phyloP scores from a whole-genome alignment of 2,888 invertebrate species.

The Euplagia quadripunctaria region DNA sequence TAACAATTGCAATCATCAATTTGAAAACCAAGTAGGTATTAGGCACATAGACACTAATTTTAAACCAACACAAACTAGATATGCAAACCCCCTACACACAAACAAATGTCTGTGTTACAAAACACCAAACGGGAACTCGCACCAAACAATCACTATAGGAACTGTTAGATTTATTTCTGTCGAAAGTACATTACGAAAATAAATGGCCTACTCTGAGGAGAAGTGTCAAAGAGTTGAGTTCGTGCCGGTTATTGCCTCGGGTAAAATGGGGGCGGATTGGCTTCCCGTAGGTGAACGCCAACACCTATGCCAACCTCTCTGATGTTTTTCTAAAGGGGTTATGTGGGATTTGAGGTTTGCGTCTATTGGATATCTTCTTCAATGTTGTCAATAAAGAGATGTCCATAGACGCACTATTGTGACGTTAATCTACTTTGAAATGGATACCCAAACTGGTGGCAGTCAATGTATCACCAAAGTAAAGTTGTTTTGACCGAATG shows the following conservation, averaged over 20 bases:
- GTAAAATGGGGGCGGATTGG: conserved; percentile 65
- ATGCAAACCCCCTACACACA: not conserved
- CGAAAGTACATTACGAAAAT: conserved; percentile 68
- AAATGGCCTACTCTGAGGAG: conserved; percentile 71
- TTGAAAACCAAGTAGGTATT: not conserved
- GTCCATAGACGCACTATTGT: not conserved
- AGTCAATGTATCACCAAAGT: not conserved
- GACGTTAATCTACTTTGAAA: not conserved
- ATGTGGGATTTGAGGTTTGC: not conserved
- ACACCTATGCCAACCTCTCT: conserved; percentile 55
- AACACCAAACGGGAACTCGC: conserved; percentile 42
- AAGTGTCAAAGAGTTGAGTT: conserved; percentile 75
- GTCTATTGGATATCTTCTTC: not conserved
- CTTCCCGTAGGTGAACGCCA: conserved; percentile 64
- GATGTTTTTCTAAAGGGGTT: conserved; percentile 37
- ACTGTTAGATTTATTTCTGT: conserved; percentile 72
- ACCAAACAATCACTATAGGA: conserved; percentile 69
- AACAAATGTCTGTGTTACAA: conserved; percentile 32
- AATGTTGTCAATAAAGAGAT: too few relatives aligned
- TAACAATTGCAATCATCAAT: not conserved
- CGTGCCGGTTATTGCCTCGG: conserved; percentile 72
- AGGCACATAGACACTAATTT: not conserved
- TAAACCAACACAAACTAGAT: not conserved
- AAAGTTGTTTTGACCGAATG: not conserved
- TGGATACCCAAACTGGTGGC: not conserved